phyloP scores from a whole-genome alignment of 2,113 vertebrate species.

The Caranx melampygus region DNA sequence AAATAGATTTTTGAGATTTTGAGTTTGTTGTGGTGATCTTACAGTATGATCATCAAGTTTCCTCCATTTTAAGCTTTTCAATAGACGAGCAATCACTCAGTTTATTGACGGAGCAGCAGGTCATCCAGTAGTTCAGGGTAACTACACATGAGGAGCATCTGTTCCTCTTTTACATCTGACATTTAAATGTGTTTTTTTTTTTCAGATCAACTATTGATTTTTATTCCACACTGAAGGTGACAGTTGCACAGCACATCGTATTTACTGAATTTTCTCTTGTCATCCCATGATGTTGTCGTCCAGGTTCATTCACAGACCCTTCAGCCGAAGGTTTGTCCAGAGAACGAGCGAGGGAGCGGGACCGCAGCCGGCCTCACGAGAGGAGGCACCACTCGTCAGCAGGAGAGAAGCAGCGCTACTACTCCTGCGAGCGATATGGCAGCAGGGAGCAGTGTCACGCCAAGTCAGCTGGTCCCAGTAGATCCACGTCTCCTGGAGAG shows the following conservation, averaged over 20 bases:
- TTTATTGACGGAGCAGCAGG: too few species aligned
- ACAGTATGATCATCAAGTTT: too few species aligned
- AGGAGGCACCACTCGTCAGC: slow-evolving; percentile 91
- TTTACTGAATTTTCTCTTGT: neutral
- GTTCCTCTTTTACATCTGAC: too few species aligned
- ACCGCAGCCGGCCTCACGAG: slow-evolving; percentile 93
- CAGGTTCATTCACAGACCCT: slow-evolving; percentile 62
- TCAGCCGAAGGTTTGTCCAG: slow-evolving; percentile 79
- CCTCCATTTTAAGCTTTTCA: too few species aligned
- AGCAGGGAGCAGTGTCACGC: slow-evolving; percentile 88
- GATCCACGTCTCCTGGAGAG: slow-evolving; percentile 90
- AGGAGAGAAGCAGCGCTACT: slow-evolving; percentile 93
- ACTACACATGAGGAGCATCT: too few species aligned
- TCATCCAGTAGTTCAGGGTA: too few species aligned
- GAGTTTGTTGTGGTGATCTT: too few species aligned
- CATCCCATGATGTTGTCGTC: neutral
- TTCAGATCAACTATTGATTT: too few species aligned
- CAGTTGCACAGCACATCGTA: neutral
- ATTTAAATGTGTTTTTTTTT: too few species aligned
- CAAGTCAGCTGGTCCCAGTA: slow-evolving; percentile 88
- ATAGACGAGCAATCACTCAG: too few species aligned
- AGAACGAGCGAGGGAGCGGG: slow-evolving; percentile 89
- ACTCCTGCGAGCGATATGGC: slow-evolving; percentile 94
- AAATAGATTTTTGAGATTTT: neutral
- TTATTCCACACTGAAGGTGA: too few species aligned